Evolutionary conservation across 2,113 vertebrate species (phyloP), one percentile per base, ranked within the genome.

Genomic region (Fregetta grallaria): DNA sequence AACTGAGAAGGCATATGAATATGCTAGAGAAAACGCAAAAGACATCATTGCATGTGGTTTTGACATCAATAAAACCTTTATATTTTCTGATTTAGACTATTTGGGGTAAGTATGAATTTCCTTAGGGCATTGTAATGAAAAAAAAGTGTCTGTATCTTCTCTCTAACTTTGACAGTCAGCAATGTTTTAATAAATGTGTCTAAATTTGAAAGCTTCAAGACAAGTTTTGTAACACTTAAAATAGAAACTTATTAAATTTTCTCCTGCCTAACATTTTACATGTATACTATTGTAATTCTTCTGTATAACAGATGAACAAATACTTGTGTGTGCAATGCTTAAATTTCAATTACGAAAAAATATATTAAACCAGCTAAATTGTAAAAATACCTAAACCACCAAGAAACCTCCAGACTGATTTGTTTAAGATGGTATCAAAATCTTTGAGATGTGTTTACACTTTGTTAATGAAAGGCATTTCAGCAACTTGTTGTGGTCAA

Each of bases 41-140:
- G 99, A 99, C 96, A 99, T 99, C 73, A 99, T 99, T 23, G 99
- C 99, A 36, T 99, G 99, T 36, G 99, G 99, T 55, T 99, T 99
- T 84, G 99, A 99, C 19, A 17, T 99, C 88, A 99, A 99, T 96
- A 99, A 99, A 97, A 99, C 99, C 11, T 99, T 99, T 96, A 99
- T 99, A 93, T 99, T 99, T 98, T 99, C 99, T 1, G 99, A 99
- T 96, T 98, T 99, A 5, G 98, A 99, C 63, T 99, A 99, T 77
- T 99, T 99, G 98, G 99, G 99, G 99, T 99, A 98, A 98, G 97
- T 63, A n/a, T 62, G 61, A 40, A 88, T 86, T 55, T 82, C 11
- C 45, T 77, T 32, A 30, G 26, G 62, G 61, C 3, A 7, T 13
- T 63, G 17, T 68, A 38, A 63, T 84, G 27, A 40, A 56, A 44